Conservation (phyloP, 2,888 invertebrate species). For the Daptonema setosum region DNA sequence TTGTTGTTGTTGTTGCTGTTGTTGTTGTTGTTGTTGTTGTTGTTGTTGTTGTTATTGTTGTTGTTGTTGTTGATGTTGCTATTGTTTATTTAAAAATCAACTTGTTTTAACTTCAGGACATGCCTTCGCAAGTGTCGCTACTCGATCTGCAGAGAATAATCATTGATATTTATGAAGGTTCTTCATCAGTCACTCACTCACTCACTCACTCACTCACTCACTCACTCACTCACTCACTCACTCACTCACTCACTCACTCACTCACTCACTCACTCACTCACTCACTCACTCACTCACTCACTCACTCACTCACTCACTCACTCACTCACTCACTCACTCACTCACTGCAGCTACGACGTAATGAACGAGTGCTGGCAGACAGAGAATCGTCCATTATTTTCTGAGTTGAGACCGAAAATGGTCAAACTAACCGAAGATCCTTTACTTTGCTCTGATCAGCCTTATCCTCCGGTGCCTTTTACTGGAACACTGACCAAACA, state of each 20-base stretch:
- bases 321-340: background rate
- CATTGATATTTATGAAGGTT: slow-evolving; percentile 80
- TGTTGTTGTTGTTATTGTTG: background rate
- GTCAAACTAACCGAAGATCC: background rate
- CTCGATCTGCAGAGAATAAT: slow-evolving; percentile 73
- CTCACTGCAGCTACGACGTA: background rate
- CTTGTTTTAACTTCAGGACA: slow-evolving; percentile 1
- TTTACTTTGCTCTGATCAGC: background rate
- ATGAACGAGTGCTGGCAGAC: slow-evolving; percentile 53
- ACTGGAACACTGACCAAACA: too few species aligned
- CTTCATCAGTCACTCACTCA: background rate
- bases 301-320: background rate
- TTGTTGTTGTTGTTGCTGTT: slow-evolving; percentile 9
- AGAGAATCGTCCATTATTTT: slow-evolving; percentile 62
- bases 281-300: background rate
- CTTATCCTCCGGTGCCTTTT: background rate
- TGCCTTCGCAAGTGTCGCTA: slow-evolving; percentile 39
- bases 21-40: slow-evolving; percentile 7
- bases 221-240: background rate
- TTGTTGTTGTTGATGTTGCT: background rate
- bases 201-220: background rate
- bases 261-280: background rate
- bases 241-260: background rate
- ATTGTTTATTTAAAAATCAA: too few species aligned
- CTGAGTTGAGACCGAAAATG: background rate